phyloP scores from a whole-genome alignment of 2,113 vertebrate species.

The Sinocyclocheilus maitianheensis region DNA sequence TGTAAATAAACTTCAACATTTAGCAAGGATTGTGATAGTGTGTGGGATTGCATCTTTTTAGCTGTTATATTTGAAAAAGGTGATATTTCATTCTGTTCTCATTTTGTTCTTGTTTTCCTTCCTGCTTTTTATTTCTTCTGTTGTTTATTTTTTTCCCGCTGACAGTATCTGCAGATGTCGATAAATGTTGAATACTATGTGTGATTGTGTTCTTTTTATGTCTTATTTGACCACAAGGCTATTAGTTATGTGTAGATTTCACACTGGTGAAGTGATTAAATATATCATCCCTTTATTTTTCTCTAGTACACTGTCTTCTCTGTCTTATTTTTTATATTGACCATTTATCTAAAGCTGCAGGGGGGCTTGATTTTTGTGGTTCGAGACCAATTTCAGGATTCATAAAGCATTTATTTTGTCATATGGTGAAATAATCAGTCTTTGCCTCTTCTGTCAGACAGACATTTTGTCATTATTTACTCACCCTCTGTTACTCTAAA shows the following conservation, averaged over 20 bases:
- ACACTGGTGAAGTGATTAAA: not conserved
- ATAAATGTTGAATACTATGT: not conserved
- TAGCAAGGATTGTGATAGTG: too few relatives aligned
- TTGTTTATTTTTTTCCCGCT: not conserved
- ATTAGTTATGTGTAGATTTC: not conserved
- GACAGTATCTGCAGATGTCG: not conserved
- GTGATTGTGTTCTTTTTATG: not conserved
- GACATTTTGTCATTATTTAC: not conserved
- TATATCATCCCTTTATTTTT: not conserved
- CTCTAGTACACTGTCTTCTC: not conserved
- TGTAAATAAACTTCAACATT: too few relatives aligned
- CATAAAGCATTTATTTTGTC: not conserved
- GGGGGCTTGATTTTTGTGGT: too few relatives aligned
- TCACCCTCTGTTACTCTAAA: not conserved
- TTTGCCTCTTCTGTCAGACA: not conserved
- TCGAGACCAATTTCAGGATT: not conserved
- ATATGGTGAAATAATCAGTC: not conserved
- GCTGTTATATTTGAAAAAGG: not conserved
- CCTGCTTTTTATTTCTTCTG: not conserved
- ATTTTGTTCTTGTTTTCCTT: not conserved
- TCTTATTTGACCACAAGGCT: not conserved
- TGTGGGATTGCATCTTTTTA: too few relatives aligned
- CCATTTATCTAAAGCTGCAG: not conserved
- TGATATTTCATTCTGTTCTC: not conserved
- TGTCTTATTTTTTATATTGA: not conserved